Conservation (phyloP, 2,113 vertebrate species). For the Pitta sordida region DNA sequence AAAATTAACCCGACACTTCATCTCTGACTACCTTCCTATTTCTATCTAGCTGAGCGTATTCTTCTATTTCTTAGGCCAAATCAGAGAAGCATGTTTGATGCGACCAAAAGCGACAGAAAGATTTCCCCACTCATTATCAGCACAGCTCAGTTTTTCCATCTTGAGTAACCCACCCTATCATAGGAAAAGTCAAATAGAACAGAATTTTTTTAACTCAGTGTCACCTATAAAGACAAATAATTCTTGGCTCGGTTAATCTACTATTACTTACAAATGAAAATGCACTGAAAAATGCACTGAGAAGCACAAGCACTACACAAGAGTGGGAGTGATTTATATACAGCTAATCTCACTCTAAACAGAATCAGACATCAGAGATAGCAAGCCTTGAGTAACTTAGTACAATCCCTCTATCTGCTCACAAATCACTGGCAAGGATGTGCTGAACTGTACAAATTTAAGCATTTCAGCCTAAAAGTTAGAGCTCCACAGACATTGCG, state of each 20-base stretch:
- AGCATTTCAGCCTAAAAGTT: not conserved
- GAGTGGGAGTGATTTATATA: conserved; percentile 44
- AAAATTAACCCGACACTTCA: not conserved
- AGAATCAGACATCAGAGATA: conserved; percentile 36
- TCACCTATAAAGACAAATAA: conserved; percentile 54
- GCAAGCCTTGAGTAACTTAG: conserved; percentile 21
- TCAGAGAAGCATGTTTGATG: not conserved
- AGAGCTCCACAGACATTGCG: not conserved
- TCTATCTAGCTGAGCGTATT: not conserved
- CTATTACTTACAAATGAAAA: conserved; percentile 44
- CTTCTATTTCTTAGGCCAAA: not conserved
- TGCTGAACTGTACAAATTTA: conserved; percentile 35
- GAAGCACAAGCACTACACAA: not conserved
- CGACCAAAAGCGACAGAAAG: not conserved
- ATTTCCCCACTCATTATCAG: not conserved
- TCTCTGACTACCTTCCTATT: not conserved
- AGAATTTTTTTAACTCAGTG: not conserved
- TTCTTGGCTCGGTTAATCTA: not conserved
- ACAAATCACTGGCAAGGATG: conserved; percentile 32
- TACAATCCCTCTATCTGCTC: conserved; percentile 8
- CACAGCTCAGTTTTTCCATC: conserved; percentile 28
- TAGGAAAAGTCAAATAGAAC: not conserved
- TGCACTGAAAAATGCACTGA: conserved; percentile 7
- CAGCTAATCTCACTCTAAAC: conserved; percentile 48
- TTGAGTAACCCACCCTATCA: not conserved